Evolutionary conservation across 1,140 invertebrate species (phyloP).

Genomic region (Aphaenogaster rudis): DNA sequence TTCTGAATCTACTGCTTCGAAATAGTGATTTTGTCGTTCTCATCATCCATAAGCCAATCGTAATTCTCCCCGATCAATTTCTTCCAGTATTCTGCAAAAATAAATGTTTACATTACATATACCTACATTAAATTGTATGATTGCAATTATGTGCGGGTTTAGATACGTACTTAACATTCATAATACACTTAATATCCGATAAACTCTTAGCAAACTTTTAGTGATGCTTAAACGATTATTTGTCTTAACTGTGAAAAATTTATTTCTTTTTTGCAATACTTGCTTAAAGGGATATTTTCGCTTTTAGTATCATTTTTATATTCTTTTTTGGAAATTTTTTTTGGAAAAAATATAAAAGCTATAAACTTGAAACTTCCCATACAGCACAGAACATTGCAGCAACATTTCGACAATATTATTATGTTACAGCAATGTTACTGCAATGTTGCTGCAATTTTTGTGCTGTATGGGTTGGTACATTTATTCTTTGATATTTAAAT

Average conservation of each 20-base stretch:
- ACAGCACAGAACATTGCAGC: no score
- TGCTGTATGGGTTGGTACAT: no score
- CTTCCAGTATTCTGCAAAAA: conserved; percentile 87
- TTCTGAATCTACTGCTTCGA: background rate
- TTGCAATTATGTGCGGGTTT: background rate
- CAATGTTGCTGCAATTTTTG: no score
- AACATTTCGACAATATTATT: no score
- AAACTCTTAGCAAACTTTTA: background rate
- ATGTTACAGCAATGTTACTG: no score
- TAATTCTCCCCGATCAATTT: conserved; percentile 84
- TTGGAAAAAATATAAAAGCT: no score
- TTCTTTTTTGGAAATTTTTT: no score
- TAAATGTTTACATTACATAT: background rate
- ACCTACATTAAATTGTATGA: background rate
- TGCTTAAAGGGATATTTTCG: no score
- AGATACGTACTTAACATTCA: background rate
- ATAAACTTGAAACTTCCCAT: no score
- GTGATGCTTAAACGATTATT: background rate
- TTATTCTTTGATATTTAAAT: no score
- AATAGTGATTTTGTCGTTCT: conserved; percentile 75
- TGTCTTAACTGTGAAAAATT: background rate
- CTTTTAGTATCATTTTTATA: no score
- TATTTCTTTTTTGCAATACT: background rate
- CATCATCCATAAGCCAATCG: conserved; percentile 88
- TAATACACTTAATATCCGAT: background rate